phyloP scores from a whole-genome alignment of 2,888 invertebrate species.

The Dendrolimus houi region DNA sequence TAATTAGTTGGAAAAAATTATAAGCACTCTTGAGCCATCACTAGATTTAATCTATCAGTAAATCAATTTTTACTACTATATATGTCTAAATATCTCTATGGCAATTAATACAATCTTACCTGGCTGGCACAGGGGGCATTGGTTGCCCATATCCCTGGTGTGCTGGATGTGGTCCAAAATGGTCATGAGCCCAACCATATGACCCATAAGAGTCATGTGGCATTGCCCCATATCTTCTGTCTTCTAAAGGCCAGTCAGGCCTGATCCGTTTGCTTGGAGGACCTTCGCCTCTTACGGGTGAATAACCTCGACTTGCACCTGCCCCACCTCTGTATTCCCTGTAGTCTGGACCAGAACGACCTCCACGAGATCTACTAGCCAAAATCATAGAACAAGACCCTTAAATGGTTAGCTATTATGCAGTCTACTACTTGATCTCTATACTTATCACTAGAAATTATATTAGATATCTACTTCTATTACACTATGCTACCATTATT shows the following conservation, averaged over 20 bases:
- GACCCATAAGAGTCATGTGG: constrained; percentile 71
- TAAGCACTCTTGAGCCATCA: too few species aligned
- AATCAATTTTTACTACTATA: too few species aligned
- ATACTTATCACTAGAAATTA: too few species aligned
- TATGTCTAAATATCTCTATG: too few species aligned
- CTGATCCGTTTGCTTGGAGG: constrained; percentile 87
- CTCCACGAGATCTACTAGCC: constrained; percentile 68
- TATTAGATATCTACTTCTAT: too few species aligned
- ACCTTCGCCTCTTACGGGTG: constrained; percentile 85
- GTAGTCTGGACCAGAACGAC: constrained; percentile 85
- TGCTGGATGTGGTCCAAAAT: constrained; percentile 75
- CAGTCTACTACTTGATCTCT: too few species aligned
- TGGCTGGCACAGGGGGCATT: constrained; percentile 67
- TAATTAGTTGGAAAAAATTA: too few species aligned
- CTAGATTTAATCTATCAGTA: too few species aligned
- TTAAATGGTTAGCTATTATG: too few species aligned
- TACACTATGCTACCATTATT: too few species aligned
- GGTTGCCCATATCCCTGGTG: constrained; percentile 79
- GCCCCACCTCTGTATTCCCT: constrained; percentile 85
- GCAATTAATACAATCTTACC: constrained; percentile 27
- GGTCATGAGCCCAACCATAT: constrained; percentile 74
- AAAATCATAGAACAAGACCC: constrained; percentile 6
- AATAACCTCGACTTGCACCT: constrained; percentile 82
- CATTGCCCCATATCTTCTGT: constrained; percentile 68
- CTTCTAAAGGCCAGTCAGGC: constrained; percentile 80